These are phyloP conservation scores for Malacoraja senta DNA, from an alignment of 2,797 vertebrate species.

Conservation along the genomic window DNA sequence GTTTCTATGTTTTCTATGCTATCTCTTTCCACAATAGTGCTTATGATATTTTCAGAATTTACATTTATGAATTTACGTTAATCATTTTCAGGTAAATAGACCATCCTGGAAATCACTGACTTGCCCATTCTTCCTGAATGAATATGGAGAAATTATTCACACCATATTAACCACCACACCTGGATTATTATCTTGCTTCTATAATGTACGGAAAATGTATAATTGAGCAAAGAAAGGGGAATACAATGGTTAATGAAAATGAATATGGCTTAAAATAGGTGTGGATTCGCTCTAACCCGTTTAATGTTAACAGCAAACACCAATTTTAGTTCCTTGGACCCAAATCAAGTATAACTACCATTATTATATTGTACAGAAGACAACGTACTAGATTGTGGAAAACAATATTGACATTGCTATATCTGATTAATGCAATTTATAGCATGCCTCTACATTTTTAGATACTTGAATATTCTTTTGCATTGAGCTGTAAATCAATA, in stretches of 20 bases:
- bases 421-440: not conserved
- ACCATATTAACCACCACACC: not conserved
- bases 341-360: not conserved
- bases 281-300: not conserved
- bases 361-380: not conserved
- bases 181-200: not conserved
- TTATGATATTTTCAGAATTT: not conserved
- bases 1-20: too few species aligned
- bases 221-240: not conserved
- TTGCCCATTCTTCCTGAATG: not conserved
- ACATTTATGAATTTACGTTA: too few species aligned
- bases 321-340: not conserved
- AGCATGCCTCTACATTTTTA: not conserved
- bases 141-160: not conserved
- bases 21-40: not conserved
- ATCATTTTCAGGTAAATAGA: not conserved
- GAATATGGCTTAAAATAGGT: not conserved
- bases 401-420: not conserved
- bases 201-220: not conserved
- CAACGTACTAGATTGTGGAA: not conserved
- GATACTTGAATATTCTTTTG: not conserved
- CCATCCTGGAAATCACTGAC: not conserved
- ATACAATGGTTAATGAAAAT: not conserved
- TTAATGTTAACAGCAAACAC: not conserved
- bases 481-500: not conserved